Evolutionary conservation across 2,797 vertebrate species (phyloP), one percentile per base, ranked within the genome.

Genomic region (Tympanoctomys barrerae): DNA sequence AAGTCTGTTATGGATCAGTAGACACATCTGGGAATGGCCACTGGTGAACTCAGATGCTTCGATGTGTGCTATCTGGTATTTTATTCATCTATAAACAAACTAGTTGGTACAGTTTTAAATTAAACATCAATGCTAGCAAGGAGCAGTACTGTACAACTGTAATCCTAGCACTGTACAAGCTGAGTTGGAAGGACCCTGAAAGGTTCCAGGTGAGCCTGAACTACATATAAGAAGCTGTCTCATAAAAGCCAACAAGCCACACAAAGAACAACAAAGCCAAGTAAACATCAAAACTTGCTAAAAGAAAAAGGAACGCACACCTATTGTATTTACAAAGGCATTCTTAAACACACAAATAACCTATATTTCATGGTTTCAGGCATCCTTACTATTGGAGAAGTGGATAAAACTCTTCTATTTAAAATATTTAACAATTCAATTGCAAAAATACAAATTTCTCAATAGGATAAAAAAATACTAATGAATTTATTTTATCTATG

Each of bases 381-480:
- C 28, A 94, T 90, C 36, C 61, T 80, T 89, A 85, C 77, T 95
- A 95, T 91, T 97, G 31, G 28, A 90, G 26, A 94, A 95, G 13
- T 57, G 12, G 16, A 89, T 87, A 89, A 79, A 95, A 89, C 1
- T 64, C 19, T 28, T 91, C 36, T 87, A 89, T 22, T 77, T 89
- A 90, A 95, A 93, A 96, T 13, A 70, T 66, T 96, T 91, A 91
- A 85, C 26, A 88, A 66, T 87, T 91, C 31, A n/a, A 92, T 82
- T 85, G 8, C 61, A 62, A 93, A 93, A 87, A 95, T 18, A 92
- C 16, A 79, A 96, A 95, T 39, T 81, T 33, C 49, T 96, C 75
- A 83, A 66, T 0, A n/a, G 61, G 42, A 33, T 61, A 78, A 94
- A 52, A 92, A 93, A 88, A 85, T 73, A 13, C 33, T 96, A 52